A percentile compares a stretch with the other conserved stretches of the same genome.
Evolutionary conservation across 2,888 invertebrate genomes (phyloP).

Genomic region (Xanthia togata): DNA sequence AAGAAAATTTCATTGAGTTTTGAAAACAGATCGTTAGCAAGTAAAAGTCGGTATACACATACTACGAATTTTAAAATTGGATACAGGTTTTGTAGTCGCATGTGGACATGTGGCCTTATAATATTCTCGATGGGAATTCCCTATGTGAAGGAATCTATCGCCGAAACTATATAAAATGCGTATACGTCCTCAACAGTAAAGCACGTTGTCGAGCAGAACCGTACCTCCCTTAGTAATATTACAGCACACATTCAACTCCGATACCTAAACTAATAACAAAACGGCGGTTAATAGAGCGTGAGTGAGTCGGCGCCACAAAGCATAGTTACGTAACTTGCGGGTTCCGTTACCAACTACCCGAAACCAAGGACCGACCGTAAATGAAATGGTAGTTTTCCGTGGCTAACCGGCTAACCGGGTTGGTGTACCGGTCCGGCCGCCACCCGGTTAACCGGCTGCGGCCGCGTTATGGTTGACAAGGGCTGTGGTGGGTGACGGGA

Average conservation of each 20-base stretch:
- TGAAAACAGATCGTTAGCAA: not conserved
- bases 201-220: not conserved
- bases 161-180: not conserved
- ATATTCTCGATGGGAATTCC: not conserved
- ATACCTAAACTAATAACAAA: slow-evolving; percentile 72
- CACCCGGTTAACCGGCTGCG: slow-evolving; percentile 79
- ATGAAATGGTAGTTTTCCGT: slow-evolving; percentile 90
- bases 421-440: slow-evolving; percentile 62
- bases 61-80: not conserved
- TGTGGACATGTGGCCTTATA: not conserved
- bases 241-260: slow-evolving; percentile 54
- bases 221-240: slow-evolving; percentile 31
- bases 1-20: not conserved
- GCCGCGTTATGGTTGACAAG: slow-evolving; percentile 89
- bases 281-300: slow-evolving; percentile 76
- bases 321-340: slow-evolving; percentile 87
- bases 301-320: slow-evolving; percentile 80
- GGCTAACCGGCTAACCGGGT: slow-evolving; percentile 77
- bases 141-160: not conserved
- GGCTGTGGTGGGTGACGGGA: slow-evolving; percentile 85
- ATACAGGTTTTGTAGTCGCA: not conserved
- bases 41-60: not conserved
- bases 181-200: not conserved
- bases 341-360: slow-evolving; percentile 85
- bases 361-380: slow-evolving; percentile 88